A percentile compares a stretch with the other conserved stretches of the same genome.
Evolutionary conservation across 2,888 invertebrate species (phyloP).

Genomic region (Andrena marginata): DNA sequence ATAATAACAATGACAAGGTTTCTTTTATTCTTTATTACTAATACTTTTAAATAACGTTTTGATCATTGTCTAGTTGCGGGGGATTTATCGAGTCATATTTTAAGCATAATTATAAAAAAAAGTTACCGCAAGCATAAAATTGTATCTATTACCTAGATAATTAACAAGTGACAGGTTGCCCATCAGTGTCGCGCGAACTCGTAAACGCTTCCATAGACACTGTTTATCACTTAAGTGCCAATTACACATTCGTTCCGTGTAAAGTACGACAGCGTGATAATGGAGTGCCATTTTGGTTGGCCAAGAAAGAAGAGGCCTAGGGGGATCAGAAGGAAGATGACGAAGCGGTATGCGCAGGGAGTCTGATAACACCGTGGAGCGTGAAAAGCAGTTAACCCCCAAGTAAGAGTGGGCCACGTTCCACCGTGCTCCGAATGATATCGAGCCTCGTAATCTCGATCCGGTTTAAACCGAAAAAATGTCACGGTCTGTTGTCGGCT

Average conservation of each 20-base stretch:
- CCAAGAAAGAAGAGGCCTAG: conserved; percentile 13
- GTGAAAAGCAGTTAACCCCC: conserved; percentile 70
- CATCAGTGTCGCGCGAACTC: too few species aligned
- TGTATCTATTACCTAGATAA: too few species aligned
- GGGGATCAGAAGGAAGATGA: conserved; percentile 53
- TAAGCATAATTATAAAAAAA: too few species aligned
- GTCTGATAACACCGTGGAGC: conserved; percentile 59
- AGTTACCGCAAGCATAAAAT: too few species aligned
- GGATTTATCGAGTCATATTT: too few species aligned
- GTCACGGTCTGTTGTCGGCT: conserved; percentile 46
- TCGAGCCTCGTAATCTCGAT: conserved; percentile 74
- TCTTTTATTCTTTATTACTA: too few species aligned
- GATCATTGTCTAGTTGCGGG: too few species aligned
- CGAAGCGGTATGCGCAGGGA: conserved; percentile 59
- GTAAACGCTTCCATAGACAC: too few species aligned
- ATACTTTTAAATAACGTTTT: too few species aligned
- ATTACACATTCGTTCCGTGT: background rate
- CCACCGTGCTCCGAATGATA: conserved; percentile 68
- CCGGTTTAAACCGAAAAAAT: conserved; percentile 70
- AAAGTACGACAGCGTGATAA: background rate
- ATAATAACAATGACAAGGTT: too few species aligned
- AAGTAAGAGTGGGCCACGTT: conserved; percentile 62
- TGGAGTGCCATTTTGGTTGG: conserved; percentile 9
- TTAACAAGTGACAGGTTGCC: too few species aligned
- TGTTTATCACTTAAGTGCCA: background rate